Base-by-base conservation (phyloP, 2,113 vertebrate genomes). In the Natator depressus region DNA sequence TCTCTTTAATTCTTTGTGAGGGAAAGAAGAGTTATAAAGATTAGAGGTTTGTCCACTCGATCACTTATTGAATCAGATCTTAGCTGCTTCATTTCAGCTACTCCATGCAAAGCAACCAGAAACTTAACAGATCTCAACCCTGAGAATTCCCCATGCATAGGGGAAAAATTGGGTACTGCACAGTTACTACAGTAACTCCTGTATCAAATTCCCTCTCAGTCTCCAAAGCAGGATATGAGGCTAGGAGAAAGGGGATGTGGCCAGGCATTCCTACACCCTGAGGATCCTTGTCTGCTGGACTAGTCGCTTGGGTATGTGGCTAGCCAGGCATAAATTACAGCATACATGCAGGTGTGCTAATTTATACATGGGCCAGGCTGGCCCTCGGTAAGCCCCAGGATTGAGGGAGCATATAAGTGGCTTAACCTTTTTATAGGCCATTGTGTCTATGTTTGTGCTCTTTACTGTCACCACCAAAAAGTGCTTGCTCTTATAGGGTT, bases 1-100 rank as follows among this genome's bases (percentile, higher is more conserved):
- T 69, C 17, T 38, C 42, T 46, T 27, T 20, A 72, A 46, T 5
- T 46, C 38, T 16, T 46, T 76, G 75, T 24, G 42, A 76, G 75
- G 47, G 75, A 25, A 76, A 46, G 25, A 76, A 46, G 10, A 76
- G 10, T 47, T 81, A 81, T 65, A 94, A 75, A 95, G 94, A 92
- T 91, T 79, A 88, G 62, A 85, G 25, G 1, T 88, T 25, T 78
- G 81, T 47, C 76, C 83, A 88, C 24, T 85, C 31, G n/a, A 54
- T 35, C 31, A 51, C 19, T 89, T 51, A 85, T 0, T 25, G 82
- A 72, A 86, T 16, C 4, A 59, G 62, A 29, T 22, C 72, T 38
- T 72, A 29, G 65, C 65, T 69, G 16, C 38, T 25, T 22, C 11
- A 76, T 76, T 76, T 25, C 72, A 46, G 38, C 20, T 76, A 24